Percentiles rank a stretch among this genome's conserved stretches.
phyloP scores from a whole-genome alignment of 2,113 vertebrate species.

The Cottus gobio region DNA sequence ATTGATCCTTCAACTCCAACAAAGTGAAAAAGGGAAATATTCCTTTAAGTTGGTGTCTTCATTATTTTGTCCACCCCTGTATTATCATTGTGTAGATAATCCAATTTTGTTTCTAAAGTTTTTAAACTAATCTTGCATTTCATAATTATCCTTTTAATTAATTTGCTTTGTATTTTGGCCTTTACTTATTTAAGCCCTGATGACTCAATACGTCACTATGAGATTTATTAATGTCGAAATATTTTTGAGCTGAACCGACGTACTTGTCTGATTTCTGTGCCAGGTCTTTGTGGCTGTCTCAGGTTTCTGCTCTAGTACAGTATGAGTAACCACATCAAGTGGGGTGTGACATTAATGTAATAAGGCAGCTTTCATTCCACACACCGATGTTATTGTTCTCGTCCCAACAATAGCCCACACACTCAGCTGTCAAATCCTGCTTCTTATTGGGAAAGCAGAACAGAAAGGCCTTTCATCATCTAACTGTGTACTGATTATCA shows the following conservation, averaged over 20 bases:
- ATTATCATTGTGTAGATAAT: background rate
- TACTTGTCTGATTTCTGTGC: conserved; percentile 18
- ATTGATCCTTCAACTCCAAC: background rate
- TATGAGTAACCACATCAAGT: conserved; percentile 50
- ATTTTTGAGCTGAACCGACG: background rate
- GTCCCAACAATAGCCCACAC: conserved; percentile 21
- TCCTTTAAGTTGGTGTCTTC: background rate
- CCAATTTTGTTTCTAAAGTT: background rate
- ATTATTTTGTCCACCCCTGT: background rate
- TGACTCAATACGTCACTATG: background rate
- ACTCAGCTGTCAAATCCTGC: conserved; percentile 43
- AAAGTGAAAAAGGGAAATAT: background rate
- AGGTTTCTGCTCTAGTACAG: conserved; percentile 31
- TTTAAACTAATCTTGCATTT: background rate
- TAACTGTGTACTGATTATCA: conserved; percentile 31
- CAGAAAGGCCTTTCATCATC: conserved; percentile 57
- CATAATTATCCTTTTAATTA: conserved; percentile 17
- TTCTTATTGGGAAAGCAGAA: conserved; percentile 36
- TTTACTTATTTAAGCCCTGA: background rate
- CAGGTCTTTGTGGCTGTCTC: conserved; percentile 26
- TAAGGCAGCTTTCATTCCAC: conserved; percentile 23
- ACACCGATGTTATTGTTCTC: conserved; percentile 61
- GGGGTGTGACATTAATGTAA: conserved; percentile 65
- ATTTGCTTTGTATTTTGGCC: background rate
- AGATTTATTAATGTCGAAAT: background rate